Conservation (phyloP, 2,113 vertebrate species). For the Coturnix japonica region DNA sequence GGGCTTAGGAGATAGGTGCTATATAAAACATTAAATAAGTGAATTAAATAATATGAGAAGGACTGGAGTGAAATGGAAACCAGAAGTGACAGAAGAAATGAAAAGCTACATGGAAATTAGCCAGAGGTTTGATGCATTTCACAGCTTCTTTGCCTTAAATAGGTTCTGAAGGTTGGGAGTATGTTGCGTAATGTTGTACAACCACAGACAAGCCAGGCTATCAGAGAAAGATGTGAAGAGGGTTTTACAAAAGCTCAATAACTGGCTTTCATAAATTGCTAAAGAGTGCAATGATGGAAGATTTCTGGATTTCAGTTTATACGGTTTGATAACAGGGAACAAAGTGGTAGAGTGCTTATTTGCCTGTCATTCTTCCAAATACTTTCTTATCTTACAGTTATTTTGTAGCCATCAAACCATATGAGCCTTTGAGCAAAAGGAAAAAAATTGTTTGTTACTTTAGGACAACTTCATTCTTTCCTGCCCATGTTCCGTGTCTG, state of each 20-base stretch:
- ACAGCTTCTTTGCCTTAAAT: background rate
- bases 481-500: accelerated
- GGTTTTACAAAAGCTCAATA: background rate
- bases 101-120: background rate
- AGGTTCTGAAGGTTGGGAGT: background rate
- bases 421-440: background rate
- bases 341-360: background rate
- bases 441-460: background rate
- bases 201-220: background rate
- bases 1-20: conserved; percentile 48
- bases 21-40: conserved; percentile 8
- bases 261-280: background rate
- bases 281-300: background rate
- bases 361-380: background rate
- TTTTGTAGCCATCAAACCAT: background rate
- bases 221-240: background rate
- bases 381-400: background rate
- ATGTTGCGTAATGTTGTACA: background rate
- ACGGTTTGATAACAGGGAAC: background rate
- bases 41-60: background rate
- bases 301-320: background rate
- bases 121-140: background rate
- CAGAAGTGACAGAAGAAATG: conserved; percentile 8
- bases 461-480: background rate
- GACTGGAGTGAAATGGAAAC: background rate